Evolutionary conservation across 2,797 vertebrate species (phyloP), one percentile per base, ranked within the genome.

Genomic region (Oophaga sylvatica): DNA sequence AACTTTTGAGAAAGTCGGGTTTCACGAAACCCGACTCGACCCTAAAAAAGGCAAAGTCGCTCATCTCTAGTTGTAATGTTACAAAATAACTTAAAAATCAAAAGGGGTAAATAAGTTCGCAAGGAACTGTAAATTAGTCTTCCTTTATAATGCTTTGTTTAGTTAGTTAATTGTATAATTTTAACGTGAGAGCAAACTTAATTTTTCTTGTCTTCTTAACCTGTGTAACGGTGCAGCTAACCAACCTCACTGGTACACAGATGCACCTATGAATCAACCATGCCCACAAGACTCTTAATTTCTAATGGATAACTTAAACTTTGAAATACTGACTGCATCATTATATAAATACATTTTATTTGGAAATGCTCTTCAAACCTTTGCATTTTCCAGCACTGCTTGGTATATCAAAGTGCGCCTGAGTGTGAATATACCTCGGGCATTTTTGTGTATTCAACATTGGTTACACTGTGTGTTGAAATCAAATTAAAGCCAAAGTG

Each of bases 281-380:
- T n/a, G 13, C 3, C 10, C 22, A 75, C 8, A 41, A 75, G 11
- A 48, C 20, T 7, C 8, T 2, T 20, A 73, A 41, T 41, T 8
- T 75, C 22, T 22, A 48, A 41, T 48, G 71, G 10, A 48, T 48
- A 48, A 5, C 9, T 20, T 75, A 45, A 48, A 48, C 71, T 35
- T 22, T 48, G 19, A 22, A 48, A 10, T 29, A 75, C 19, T 22
- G 10, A 73, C 19, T 73, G 35, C 41, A 75, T 75, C 41, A 22
- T 70, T 70, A 70, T 75, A n/a, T 75, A 75, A 75, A 48, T n/a
- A 75, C 41, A 75, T 75, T 75, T 70, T 48, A 75, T 19, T 48
- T 22, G 10, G 71, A 75, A 75, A 75, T n/a, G 71, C 19, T 73
- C 70, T 48, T 75, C 41, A 45, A 48, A 75, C 9, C 41, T 75